Conservation (phyloP, 2,797 vertebrate species). For the Crocidura indochinensis region DNA sequence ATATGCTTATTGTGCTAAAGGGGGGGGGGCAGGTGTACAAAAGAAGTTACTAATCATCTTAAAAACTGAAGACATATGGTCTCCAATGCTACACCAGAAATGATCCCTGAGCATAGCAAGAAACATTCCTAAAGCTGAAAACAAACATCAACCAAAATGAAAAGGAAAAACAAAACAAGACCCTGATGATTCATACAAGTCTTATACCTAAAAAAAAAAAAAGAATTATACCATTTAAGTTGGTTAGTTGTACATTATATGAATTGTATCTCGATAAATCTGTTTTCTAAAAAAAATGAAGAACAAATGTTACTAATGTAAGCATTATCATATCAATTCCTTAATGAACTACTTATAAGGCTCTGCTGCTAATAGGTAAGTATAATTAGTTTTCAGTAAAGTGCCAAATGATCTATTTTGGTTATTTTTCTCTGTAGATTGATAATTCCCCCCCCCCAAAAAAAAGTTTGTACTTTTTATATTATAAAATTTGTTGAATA, state of each 20-base stretch:
- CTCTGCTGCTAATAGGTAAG: neutral
- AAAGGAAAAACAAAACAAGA: too few species aligned
- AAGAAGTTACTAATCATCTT: slow-evolving; percentile 45
- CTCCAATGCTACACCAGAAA: too few species aligned
- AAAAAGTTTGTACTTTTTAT: neutral
- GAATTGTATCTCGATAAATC: slow-evolving; percentile 37
- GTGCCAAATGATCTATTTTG: neutral
- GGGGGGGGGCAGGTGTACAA: neutral
- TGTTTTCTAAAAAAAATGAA: neutral
- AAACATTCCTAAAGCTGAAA: too few species aligned
- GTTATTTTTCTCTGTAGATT: slow-evolving; percentile 29
- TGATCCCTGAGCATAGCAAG: too few species aligned
- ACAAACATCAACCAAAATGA: too few species aligned
- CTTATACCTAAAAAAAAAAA: neutral
- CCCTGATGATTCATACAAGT: slow-evolving; percentile 17
- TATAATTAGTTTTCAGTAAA: neutral
- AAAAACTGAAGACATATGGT: slow-evolving; percentile 7
- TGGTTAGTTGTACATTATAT: slow-evolving; percentile 44
- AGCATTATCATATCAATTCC: slow-evolving; percentile 31
- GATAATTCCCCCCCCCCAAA: neutral
- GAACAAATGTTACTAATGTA: neutral
- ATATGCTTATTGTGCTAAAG: slow-evolving; percentile 22
- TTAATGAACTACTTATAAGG: slow-evolving; percentile 16
- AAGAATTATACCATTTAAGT: slow-evolving; percentile 49
- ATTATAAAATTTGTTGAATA: slow-evolving; percentile 31